Evolutionary conservation across 2,797 vertebrate genomes (phyloP).

Genomic region (Emydoidea blandingii): DNA sequence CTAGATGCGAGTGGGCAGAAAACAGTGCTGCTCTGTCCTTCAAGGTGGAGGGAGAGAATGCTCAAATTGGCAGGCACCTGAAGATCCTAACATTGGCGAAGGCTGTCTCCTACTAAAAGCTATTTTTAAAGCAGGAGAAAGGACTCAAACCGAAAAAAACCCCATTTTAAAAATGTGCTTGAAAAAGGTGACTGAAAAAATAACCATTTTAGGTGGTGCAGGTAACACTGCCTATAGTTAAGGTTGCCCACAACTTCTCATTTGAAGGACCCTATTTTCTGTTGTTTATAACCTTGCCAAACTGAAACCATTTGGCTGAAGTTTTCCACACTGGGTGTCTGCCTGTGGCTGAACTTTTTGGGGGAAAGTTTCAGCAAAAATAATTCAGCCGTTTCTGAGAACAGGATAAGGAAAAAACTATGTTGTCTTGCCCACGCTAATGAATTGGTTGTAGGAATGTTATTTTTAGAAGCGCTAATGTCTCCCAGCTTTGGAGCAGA

Average conservation of each 20-base stretch:
- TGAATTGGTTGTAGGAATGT: not conserved
- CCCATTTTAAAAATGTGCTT: not conserved
- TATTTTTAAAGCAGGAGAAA: not conserved
- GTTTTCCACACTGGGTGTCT: not conserved
- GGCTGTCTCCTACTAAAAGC: not conserved
- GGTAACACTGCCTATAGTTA: not conserved
- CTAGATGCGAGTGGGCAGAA: not conserved
- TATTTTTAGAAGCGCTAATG: not conserved
- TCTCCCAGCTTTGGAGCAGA: not conserved
- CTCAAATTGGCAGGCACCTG: not conserved
- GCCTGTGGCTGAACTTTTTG: not conserved
- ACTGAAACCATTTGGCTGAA: not conserved
- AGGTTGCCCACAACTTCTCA: not conserved
- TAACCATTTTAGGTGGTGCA: not conserved
- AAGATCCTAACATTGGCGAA: not conserved
- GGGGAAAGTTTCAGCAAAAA: not conserved
- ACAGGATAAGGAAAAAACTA: not conserved
- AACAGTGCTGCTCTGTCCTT: not conserved
- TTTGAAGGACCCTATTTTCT: not conserved
- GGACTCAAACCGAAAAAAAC: not conserved
- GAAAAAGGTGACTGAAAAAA: not conserved
- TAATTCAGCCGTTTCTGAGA: not conserved
- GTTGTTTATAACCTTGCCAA: not conserved
- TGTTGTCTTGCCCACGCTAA: not conserved
- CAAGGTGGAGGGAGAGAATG: not conserved